Evolutionary conservation across 1,140 invertebrate genomes (phyloP).

Genomic region (Lanistes nyassanus): DNA sequence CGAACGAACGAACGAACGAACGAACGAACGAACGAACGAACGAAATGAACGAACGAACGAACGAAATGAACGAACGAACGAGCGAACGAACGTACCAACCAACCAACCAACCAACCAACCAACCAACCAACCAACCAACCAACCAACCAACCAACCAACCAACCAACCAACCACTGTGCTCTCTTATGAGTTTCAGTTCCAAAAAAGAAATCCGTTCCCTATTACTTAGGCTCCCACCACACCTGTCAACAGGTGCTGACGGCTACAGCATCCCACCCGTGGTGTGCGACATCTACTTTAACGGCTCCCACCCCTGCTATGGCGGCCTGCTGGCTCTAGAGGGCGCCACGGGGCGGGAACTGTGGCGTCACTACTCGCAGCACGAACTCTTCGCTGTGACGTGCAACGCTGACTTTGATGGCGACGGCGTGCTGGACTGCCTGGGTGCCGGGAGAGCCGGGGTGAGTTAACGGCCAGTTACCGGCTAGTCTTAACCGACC

Average conservation of each 20-base stretch:
- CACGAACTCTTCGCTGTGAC: constrained; percentile 82
- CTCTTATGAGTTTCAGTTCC: too few relatives aligned
- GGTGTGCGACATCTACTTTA: constrained; percentile 77
- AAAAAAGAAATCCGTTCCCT: too few relatives aligned
- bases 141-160: too few relatives aligned
- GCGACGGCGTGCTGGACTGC: constrained; percentile 79
- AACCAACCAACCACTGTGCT: too few relatives aligned
- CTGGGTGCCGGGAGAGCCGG: constrained; percentile 78
- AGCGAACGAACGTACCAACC: neutral
- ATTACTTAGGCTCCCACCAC: too few relatives aligned
- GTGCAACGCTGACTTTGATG: constrained; percentile 79
- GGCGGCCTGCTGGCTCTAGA: constrained; percentile 83
- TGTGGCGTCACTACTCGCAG: constrained; percentile 80
- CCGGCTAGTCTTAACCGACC: too few relatives aligned
- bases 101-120: neutral
- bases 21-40: constrained; percentile 1
- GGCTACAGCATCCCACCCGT: constrained; percentile 68
- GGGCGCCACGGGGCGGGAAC: constrained; percentile 76
- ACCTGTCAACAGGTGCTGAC: constrained; percentile 65
- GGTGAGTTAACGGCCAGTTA: constrained; percentile 70
- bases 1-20: neutral
- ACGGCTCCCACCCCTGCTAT: constrained; percentile 74
- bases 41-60: neutral
- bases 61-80: constrained; percentile 2
- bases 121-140: neutral